Evolutionary conservation across 2,888 invertebrate genomes (phyloP), one percentile per base, ranked within the genome.

Genomic region (Hydraecia micacea): DNA sequence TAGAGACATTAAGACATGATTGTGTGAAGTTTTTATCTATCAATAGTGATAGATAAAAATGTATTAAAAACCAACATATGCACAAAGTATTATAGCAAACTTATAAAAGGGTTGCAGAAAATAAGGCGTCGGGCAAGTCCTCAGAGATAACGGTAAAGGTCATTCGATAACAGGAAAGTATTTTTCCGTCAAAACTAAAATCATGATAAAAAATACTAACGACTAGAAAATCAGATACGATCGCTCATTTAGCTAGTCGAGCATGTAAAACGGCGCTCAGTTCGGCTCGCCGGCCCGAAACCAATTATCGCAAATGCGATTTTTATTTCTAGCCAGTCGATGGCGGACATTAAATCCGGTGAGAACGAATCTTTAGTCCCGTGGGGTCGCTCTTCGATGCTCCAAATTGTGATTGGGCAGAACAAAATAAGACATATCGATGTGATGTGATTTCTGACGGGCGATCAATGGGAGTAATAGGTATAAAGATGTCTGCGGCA

Each of bases 281-380:
- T 75, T 75, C 80, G 80, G 71, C 71, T 83, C 87, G 87, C 77
- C 88, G 86, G 89, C 81, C 88, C 87, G 89, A 92, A 94, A 93
- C 92, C 95, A 94, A 95, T 95, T 94, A 95, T 91, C 88, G 91
- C 89, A 92, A 94, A 95, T 93, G 93, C 91, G 93, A 93, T 93
- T 95, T 95, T 95, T 95, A 94, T 94, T 93, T 91, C 91, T 89
- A 88, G 88, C 89, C 86, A 84, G 85, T 89, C 85, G 84, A 82
- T 89, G 85, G 80, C 89, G 90, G 84, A 91, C 92, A 91, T 92
- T 93, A 92, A 91, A 91, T 90, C 91, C 90, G 84, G 82, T 84
- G 88, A 87, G 86, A 87, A 80, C 82, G 81, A 77, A 80, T 85
- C 87, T 86, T 74, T 84, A 80, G 83, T 87, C 92, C 87, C 89